Conservation (phyloP, 23 tunicate genomes). For the Ascidia mentula region DNA sequence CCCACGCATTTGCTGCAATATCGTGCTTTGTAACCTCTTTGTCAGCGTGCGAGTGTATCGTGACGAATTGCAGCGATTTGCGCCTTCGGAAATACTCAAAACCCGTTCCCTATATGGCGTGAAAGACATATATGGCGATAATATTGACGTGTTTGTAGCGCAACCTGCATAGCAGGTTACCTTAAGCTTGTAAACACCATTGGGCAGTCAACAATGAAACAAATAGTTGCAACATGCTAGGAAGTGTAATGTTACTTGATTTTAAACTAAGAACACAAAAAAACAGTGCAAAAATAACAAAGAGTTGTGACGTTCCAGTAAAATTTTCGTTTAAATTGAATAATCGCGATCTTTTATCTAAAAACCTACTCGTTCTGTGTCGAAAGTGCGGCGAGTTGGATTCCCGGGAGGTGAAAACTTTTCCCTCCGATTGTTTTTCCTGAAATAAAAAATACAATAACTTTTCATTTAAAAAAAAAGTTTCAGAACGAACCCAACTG, state of each 20-base stretch:
- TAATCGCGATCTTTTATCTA: too few relatives aligned
- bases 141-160: neutral
- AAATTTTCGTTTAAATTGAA: too few relatives aligned
- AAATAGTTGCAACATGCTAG: too few relatives aligned
- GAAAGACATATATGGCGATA: neutral
- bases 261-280: too few relatives aligned
- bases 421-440: neutral
- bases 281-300: too few relatives aligned
- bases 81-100: neutral
- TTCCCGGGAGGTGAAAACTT: neutral
- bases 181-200: neutral
- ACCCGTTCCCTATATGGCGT: neutral
- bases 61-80: neutral
- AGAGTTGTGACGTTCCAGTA: too few relatives aligned
- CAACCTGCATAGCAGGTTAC: neutral
- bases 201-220: neutral
- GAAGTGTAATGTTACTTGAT: too few relatives aligned
- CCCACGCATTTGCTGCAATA: neutral
- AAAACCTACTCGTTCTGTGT: neutral
- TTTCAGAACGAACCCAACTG: too few relatives aligned
- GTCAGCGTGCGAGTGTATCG: neutral
- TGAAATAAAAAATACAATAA: neutral
- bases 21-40: neutral
- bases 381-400: neutral
- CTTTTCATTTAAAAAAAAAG: too few relatives aligned